Evolutionary conservation across 2,797 vertebrate genomes (phyloP).

Genomic region (Poecilia wingei): DNA sequence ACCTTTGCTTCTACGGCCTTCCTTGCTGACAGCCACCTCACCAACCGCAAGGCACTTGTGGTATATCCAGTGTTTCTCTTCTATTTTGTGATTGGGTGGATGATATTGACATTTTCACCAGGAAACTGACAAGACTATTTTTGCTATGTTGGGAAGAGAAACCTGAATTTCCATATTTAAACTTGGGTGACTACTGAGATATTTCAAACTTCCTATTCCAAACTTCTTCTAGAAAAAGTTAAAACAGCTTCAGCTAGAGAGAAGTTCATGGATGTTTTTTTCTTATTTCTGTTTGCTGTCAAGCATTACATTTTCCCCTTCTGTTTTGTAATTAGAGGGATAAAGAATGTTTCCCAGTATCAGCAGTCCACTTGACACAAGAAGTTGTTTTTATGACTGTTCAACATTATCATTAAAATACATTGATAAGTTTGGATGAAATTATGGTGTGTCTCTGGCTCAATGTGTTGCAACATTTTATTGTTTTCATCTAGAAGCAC

Average conservation of each 20-base stretch:
- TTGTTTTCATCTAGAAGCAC: not conserved
- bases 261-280: conserved; percentile 16
- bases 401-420: not conserved
- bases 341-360: not conserved
- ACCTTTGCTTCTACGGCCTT: conserved; percentile 95
- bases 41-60: conserved; percentile 91
- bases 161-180: conserved; percentile 32
- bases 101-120: conserved; percentile 93
- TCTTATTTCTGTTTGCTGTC: conserved; percentile 15
- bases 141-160: conserved; percentile 16
- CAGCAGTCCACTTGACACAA: not conserved
- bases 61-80: conserved; percentile 98
- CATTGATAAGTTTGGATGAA: not conserved
- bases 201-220: not conserved
- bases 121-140: conserved; percentile 2
- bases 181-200: not conserved
- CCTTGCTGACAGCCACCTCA: conserved; percentile 92
- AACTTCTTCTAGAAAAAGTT: not conserved
- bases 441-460: not conserved
- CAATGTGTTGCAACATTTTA: not conserved
- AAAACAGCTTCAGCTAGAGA: conserved; percentile 6
- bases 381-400: not conserved
- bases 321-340: not conserved
- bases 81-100: conserved; percentile 98
- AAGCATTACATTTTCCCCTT: conserved; percentile 32